Evolutionary conservation across 2,797 vertebrate genomes (phyloP).

Genomic region (Leuciscus waleckii): DNA sequence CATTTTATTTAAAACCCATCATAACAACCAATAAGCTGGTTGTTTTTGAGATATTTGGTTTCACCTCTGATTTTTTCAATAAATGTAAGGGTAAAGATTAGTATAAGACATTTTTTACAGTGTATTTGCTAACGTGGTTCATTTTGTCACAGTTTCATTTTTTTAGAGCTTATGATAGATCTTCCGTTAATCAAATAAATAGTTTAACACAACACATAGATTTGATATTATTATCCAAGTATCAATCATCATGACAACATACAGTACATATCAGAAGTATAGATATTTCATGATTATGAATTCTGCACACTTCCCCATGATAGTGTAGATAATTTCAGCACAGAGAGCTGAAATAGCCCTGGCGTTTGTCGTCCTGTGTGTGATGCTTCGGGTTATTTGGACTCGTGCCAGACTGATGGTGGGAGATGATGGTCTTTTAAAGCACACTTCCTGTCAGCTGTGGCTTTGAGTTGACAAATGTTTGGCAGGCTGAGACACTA

Average conservation of each 20-base stretch:
- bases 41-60: neutral
- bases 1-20: neutral
- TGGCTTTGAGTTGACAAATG: neutral
- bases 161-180: neutral
- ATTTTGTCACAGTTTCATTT: neutral
- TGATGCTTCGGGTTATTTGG: constrained; percentile 25
- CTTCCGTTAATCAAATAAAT: neutral
- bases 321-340: neutral
- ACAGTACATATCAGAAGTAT: neutral
- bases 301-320: neutral
- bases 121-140: neutral
- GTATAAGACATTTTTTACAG: neutral
- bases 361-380: neutral
- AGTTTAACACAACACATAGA: neutral
- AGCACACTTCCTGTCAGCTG: constrained; percentile 30
- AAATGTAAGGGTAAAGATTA: neutral
- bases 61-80: neutral
- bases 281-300: neutral
- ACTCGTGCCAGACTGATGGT: constrained; percentile 27
- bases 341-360: neutral
- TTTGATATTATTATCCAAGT: neutral
- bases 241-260: neutral
- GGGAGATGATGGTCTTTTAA: neutral
- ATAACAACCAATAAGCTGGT: neutral
- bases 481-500: neutral